A percentile compares a stretch with the other conserved stretches of the same genome.
Conservation (phyloP, 2,888 invertebrate genomes). For the Neocrepidodera transversa region DNA sequence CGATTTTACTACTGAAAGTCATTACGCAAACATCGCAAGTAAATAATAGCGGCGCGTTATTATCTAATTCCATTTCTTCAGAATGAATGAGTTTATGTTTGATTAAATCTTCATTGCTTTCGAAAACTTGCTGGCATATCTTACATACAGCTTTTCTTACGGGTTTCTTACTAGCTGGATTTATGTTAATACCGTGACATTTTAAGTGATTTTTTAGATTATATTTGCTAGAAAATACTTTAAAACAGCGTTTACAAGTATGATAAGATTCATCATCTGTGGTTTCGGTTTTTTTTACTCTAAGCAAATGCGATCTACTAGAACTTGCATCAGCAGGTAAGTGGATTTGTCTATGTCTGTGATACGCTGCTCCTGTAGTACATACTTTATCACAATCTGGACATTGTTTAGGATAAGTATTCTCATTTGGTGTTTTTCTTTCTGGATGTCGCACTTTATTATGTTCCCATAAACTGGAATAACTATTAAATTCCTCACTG, state of each 20-base stretch:
- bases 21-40: constrained; percentile 60
- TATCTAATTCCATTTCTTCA: constrained; percentile 39
- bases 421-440: constrained; percentile 36
- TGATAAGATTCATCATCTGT: constrained; percentile 52
- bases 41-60: constrained; percentile 42
- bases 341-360: constrained; percentile 55
- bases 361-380: constrained; percentile 50
- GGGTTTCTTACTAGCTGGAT: constrained; percentile 49
- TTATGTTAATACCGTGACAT: constrained; percentile 59
- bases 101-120: constrained; percentile 63
- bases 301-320: constrained; percentile 17
- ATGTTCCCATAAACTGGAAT: constrained; percentile 54
- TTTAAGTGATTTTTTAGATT: constrained; percentile 61
- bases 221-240: constrained; percentile 60
- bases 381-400: constrained; percentile 52
- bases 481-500: constrained; percentile 60
- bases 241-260: constrained; percentile 63
- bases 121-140: constrained; percentile 69
- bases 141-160: constrained; percentile 65
- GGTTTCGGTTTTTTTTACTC: constrained; percentile 28
- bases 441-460: constrained; percentile 52
- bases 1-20: constrained; percentile 57
- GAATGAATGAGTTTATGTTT: constrained; percentile 65
- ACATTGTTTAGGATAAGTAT: constrained; percentile 52
- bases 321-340: constrained; percentile 23